These are phyloP conservation scores for Empis stercorea DNA, from an alignment of 2,888 invertebrate genomes.

Conservation along the genomic window DNA sequence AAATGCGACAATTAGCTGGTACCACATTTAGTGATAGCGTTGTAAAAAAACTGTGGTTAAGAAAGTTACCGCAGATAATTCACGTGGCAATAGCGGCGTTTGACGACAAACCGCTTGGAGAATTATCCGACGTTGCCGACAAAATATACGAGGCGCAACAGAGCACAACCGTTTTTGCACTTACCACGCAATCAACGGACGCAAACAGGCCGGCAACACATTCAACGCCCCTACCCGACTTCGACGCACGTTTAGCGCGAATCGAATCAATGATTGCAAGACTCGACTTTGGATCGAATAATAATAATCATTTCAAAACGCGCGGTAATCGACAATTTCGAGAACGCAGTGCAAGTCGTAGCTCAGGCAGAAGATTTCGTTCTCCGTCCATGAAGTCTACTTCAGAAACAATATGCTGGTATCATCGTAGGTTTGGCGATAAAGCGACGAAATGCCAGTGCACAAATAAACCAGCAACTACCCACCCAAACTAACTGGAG, in stretches of 20 bases:
- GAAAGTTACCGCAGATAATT: not conserved
- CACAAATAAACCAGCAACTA: not conserved
- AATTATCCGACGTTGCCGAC: not conserved
- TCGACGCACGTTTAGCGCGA: too few relatives aligned
- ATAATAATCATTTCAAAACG: not conserved
- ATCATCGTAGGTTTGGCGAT: not conserved
- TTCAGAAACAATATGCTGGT: not conserved
- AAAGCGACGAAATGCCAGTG: not conserved
- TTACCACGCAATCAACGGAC: not conserved
- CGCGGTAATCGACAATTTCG: not conserved
- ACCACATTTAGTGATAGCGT: not conserved
- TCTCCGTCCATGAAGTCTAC: not conserved
- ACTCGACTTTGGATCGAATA: not conserved
- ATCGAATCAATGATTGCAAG: not conserved
- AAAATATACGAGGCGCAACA: not conserved
- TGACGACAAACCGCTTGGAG: not conserved
- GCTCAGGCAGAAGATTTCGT: not conserved
- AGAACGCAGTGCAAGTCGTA: not conserved
- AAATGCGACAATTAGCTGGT: not conserved
- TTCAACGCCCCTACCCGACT: too few relatives aligned
- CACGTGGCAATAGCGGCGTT: not conserved
- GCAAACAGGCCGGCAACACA: too few relatives aligned
- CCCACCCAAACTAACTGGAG: not conserved
- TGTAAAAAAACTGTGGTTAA: not conserved
- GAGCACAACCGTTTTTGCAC: not conserved